phyloP scores from a whole-genome alignment of 2,888 invertebrate genomes.

The Tortricodes alternella region DNA sequence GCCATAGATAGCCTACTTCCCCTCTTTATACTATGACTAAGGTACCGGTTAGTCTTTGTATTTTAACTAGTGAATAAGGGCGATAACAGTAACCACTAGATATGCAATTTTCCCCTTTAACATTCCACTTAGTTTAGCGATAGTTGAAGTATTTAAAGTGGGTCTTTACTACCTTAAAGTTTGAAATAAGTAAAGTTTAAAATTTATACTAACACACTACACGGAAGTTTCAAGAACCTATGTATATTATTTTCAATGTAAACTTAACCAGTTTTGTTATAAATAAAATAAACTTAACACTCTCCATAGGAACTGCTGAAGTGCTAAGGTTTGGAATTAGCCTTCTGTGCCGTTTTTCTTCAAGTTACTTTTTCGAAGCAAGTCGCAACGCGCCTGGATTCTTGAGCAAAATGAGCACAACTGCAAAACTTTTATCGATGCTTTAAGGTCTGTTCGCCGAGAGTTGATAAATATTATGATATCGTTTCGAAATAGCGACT shows the following conservation, averaged over 20 bases:
- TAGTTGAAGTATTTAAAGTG: constrained; percentile 8
- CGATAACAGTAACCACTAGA: neutral
- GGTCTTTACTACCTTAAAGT: constrained; percentile 13
- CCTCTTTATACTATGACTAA: neutral
- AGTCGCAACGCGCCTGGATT: too few relatives aligned
- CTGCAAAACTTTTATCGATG: too few relatives aligned
- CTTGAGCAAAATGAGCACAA: too few relatives aligned
- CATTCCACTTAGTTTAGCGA: constrained; percentile 10
- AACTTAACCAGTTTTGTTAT: neutral
- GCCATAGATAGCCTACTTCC: neutral
- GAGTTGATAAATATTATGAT: too few relatives aligned
- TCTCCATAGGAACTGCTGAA: too few relatives aligned
- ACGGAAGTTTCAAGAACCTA: neutral
- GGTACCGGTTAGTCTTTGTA: neutral
- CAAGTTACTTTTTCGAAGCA: too few relatives aligned
- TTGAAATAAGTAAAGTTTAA: constrained; percentile 25
- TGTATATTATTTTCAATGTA: constrained; percentile 4
- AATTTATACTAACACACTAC: constrained; percentile 4
- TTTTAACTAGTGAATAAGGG: neutral
- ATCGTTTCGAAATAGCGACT: too few relatives aligned
- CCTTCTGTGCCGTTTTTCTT: too few relatives aligned
- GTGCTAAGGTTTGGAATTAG: too few relatives aligned
- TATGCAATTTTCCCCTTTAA: constrained; percentile 5
- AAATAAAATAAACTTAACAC: too few relatives aligned
- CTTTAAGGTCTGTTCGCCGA: too few relatives aligned